phyloP scores from a whole-genome alignment of 2,888 invertebrate genomes.

The Xanthostigma xanthostigma region DNA sequence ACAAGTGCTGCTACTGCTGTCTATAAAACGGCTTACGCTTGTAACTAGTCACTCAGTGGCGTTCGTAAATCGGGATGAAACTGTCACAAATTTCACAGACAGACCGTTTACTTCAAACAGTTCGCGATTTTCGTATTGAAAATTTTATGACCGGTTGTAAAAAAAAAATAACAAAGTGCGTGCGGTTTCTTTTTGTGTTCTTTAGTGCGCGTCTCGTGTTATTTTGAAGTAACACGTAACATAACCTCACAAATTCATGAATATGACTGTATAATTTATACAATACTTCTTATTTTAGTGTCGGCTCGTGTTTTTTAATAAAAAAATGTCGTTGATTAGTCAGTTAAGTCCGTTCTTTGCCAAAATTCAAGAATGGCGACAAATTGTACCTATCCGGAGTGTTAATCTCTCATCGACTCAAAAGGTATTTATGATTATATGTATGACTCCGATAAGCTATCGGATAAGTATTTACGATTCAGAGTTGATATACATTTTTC shows the following conservation, averaged over 20 bases:
- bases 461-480: not conserved
- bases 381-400: slow-evolving; percentile 28
- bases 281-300: too few relatives aligned
- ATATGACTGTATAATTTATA: too few relatives aligned
- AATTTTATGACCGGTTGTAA: not conserved
- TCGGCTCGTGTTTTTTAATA: not conserved
- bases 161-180: not conserved
- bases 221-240: too few relatives aligned
- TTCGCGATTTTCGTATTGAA: too few relatives aligned
- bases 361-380: slow-evolving; percentile 37
- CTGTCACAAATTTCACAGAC: too few relatives aligned
- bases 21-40: not conserved
- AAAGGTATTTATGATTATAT: slow-evolving; percentile 36
- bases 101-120: too few relatives aligned
- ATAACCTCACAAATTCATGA: too few relatives aligned
- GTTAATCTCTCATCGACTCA: slow-evolving; percentile 49
- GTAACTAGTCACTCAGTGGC: slow-evolving; percentile 1
- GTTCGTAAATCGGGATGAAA: not conserved
- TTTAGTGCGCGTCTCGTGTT: too few relatives aligned
- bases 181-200: not conserved
- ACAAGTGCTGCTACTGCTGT: not conserved
- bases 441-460: not conserved
- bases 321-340: slow-evolving; percentile 29
- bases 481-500: slow-evolving; percentile 5
- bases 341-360: slow-evolving; percentile 40